Base-by-base conservation (phyloP, 2,888 invertebrate genomes). In the Volucella zonaria region DNA sequence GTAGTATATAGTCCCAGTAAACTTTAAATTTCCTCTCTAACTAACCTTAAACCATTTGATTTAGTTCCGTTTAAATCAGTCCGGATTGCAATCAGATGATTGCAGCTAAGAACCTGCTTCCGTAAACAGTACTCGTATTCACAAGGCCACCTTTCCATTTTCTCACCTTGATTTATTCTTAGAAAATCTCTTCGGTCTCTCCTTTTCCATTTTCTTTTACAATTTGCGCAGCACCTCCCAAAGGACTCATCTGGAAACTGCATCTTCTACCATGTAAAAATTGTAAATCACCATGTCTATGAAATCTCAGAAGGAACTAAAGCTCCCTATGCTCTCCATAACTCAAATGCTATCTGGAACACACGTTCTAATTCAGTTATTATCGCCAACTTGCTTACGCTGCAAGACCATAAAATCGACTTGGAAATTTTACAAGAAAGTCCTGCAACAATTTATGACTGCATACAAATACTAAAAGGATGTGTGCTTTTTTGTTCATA, bases 291-390 rank as follows among this genome's bases (percentile, higher is more conserved):
- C 71, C 54, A 56, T 47, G 8, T 47, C n/a, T 61, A 59, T 43
- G 64, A 61, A 45, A 15, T 68, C 67, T 70, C 70, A 52, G 31
- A 12, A 79, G 66, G n/a, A 79, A 58, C 74, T 68, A 43, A 70
- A 66, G 52, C 43, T 51, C 51, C 15, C 42, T 38, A 23, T 59
- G 74, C 31, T 40, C 68, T 18, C 42, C 73, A 85, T 85, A 77
- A 68, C 54, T 85, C 85, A 85, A 70, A 73, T 49, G 62, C 76
- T 85, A 85, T 85, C 85, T 81, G 73, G 51, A 81, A 77, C 85
- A 85, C 85, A 81, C 81, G 81, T 85, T 76, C 85, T 81, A 85
- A 81, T 85, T 85, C 85, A 85, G 85, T 85, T 80, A 85, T 85
- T 85, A 85, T 85, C 85, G 85, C 81, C 81, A 76, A 85, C 85